Evolutionary conservation across 2,113 vertebrate genomes (phyloP), one percentile per base, ranked within the genome.

Genomic region (Takifugu flavidus): DNA sequence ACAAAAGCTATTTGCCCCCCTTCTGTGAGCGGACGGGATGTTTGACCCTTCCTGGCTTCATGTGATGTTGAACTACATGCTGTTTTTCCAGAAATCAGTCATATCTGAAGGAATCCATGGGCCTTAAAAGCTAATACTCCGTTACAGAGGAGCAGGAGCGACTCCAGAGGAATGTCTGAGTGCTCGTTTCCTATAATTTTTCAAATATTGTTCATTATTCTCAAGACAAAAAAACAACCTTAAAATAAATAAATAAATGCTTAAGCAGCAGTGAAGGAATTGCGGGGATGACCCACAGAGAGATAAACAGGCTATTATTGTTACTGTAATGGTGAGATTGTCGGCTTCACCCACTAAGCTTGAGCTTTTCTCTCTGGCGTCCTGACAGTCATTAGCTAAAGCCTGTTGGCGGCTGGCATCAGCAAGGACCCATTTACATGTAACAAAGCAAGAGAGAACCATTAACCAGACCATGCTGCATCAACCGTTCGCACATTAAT

Each of bases 391-490:
- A 77, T 82, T 80, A 81, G 69, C 75, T 66, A 8, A 72, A 63
- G 65, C 71, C 43, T 54, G 59, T 69, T 29, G 44, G 62, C 53
- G 55, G 49, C 56, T 76, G 77, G 80, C 74, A 60, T 72, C 59
- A 31, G 51, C 54, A 42, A 49, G 0, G 14, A 13, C 62, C 74
- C 67, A 81, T 75, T 80, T 72, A 55, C 78, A 74, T 66, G 72
- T n/a, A 78, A 75, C 75, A 65, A 63, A 75, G 62, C 67, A 65
- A 74, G 62, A 65, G 43, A 49, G 67, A 70, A 43, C 29, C 77
- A 53, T 75, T 78, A 78, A 85, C 67, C 77, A 79, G 70, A 53
- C 79, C 80, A 79, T 56, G 68, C 55, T 65, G 13, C 74, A 75
- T 78, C 72, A 62, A 58, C 60, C 66, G 57, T 73, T 46, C 8